Evolutionary conservation across 2,888 invertebrate genomes (phyloP).

Genomic region (Drosophila neotestacea): DNA sequence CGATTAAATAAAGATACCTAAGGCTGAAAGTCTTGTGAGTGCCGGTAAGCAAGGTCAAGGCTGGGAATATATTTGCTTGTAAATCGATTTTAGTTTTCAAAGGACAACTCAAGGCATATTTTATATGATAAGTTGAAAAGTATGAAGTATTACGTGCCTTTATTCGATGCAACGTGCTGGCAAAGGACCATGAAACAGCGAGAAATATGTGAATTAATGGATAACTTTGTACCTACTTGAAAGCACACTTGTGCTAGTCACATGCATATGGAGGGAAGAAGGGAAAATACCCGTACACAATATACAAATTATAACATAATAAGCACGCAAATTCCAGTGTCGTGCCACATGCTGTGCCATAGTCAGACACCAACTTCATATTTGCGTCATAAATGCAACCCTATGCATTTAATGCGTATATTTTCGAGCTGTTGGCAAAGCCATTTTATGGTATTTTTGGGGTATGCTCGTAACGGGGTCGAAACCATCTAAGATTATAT

Average conservation of each 20-base stretch:
- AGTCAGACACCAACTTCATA: slow-evolving; percentile 32
- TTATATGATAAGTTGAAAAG: slow-evolving; percentile 33
- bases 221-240: slow-evolving; percentile 19
- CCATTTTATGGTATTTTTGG: slow-evolving; percentile 17
- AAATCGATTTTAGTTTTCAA: slow-evolving; percentile 36
- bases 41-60: slow-evolving; percentile 39
- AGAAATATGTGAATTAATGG: slow-evolving; percentile 24
- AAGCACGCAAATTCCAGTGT: slow-evolving; percentile 45
- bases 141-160: slow-evolving; percentile 58
- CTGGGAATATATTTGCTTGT: background rate
- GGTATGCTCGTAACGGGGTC: background rate
- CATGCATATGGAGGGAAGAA: background rate
- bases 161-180: slow-evolving; percentile 32
- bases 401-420: slow-evolving; percentile 16
- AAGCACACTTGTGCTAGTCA: background rate
- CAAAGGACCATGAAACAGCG: slow-evolving; percentile 10
- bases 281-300: slow-evolving; percentile 20
- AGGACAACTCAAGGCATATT: slow-evolving; percentile 24
- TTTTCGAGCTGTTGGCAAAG: slow-evolving; percentile 37
- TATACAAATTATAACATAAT: slow-evolving; percentile 50
- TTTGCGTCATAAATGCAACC: slow-evolving; percentile 20
- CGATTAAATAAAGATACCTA: background rate
- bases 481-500: slow-evolving; percentile 38
- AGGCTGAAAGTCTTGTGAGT: background rate
- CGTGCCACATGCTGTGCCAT: slow-evolving; percentile 19